These are phyloP conservation scores for Bombus fervidus DNA, from an alignment of 1,140 invertebrate genomes.

Conservation along the genomic window DNA sequence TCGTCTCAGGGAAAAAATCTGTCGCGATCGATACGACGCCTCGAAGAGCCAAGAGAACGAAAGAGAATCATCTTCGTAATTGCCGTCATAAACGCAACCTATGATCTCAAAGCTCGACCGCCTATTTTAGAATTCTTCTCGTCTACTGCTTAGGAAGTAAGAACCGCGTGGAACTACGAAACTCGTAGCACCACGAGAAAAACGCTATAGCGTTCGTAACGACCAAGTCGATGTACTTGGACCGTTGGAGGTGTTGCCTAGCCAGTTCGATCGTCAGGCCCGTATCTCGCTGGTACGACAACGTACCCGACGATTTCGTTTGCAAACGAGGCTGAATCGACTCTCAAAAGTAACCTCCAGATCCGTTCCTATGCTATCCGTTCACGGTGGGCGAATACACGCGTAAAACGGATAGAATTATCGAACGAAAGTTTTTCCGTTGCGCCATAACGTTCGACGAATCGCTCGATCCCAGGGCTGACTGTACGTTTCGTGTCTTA, in stretches of 20 bases:
- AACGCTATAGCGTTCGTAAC: neutral
- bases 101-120: neutral
- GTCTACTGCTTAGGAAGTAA: neutral
- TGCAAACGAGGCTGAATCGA: conserved; percentile 19
- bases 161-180: neutral
- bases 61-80: neutral
- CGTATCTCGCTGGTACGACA: neutral
- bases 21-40: too few relatives aligned
- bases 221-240: neutral
- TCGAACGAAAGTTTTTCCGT: neutral
- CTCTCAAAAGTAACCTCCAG: neutral
- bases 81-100: neutral
- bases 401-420: neutral
- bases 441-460: neutral
- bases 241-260: neutral
- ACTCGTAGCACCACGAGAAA: neutral
- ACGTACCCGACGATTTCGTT: conserved; percentile 30
- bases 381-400: neutral
- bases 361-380: conserved; percentile 30
- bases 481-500: neutral
- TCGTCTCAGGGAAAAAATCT: too few relatives aligned
- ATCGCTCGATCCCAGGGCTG: neutral
- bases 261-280: neutral
- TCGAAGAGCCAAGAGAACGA: too few relatives aligned
- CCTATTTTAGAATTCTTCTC: neutral